Conservation (phyloP, 2,888 invertebrate genomes). For the Latrodectus hesperus region DNA sequence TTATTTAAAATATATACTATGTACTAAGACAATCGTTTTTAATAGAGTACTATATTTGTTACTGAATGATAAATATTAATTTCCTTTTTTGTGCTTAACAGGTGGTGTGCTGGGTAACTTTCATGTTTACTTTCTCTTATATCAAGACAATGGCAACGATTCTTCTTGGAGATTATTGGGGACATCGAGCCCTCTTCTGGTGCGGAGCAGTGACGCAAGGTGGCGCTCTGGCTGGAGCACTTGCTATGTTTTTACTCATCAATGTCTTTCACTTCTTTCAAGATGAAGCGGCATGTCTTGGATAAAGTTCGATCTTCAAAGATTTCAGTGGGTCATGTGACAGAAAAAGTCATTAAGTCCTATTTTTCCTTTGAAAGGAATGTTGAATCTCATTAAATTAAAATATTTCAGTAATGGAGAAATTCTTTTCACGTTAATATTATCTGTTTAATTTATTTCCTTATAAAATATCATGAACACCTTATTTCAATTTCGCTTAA, state of each 20-base stretch:
- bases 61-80: neutral
- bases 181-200: slow-evolving; percentile 85
- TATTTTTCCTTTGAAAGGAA: too few relatives aligned
- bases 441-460: too few relatives aligned
- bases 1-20: too few relatives aligned
- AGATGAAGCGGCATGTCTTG: slow-evolving; percentile 37
- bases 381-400: too few relatives aligned
- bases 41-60: too few relatives aligned
- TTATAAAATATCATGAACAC: too few relatives aligned
- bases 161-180: slow-evolving; percentile 81
- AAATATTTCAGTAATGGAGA: too few relatives aligned
- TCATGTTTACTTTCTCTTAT: slow-evolving; percentile 83
- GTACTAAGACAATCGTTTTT: too few relatives aligned
- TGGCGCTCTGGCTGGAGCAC: slow-evolving; percentile 86
- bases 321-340: too few relatives aligned
- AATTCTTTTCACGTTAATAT: too few relatives aligned
- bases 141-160: slow-evolving; percentile 86
- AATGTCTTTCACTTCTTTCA: slow-evolving; percentile 77
- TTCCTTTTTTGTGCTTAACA: slow-evolving; percentile 73
- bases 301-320: neutral
- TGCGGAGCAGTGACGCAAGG: slow-evolving; percentile 85
- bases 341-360: too few relatives aligned
- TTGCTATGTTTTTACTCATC: slow-evolving; percentile 82
- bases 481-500: too few relatives aligned
- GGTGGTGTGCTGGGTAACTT: slow-evolving; percentile 83